Evolutionary conservation across 2,888 invertebrate genomes (phyloP).

Genomic region (Leptarthrus brevirostris): DNA sequence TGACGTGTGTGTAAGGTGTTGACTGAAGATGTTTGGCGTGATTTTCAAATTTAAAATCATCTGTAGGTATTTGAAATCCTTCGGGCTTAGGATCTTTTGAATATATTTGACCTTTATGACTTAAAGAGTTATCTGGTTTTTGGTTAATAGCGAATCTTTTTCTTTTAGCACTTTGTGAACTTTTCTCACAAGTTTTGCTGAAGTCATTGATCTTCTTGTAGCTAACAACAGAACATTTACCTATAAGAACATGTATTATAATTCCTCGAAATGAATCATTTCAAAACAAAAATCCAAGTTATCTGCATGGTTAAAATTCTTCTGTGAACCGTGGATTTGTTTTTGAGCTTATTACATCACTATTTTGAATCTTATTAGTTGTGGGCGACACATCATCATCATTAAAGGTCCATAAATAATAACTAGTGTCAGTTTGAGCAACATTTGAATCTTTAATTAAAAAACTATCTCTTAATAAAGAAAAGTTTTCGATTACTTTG

Average conservation of each 20-base stretch:
- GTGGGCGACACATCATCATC: not conserved
- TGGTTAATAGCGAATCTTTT: too few species aligned
- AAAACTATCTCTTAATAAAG: constrained; percentile 64
- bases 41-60: not conserved
- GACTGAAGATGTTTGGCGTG: not conserved
- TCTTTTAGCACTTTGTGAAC: too few species aligned
- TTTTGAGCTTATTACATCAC: too few species aligned
- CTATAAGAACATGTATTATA: too few species aligned
- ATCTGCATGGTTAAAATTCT: too few species aligned
- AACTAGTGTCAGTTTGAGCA: constrained; percentile 63
- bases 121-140: too few species aligned
- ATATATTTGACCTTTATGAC: not conserved
- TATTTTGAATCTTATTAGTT: not conserved
- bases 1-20: not conserved
- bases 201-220: too few species aligned
- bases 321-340: too few species aligned
- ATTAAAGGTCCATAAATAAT: not conserved
- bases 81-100: not conserved
- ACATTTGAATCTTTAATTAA: constrained; percentile 65
- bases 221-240: too few species aligned
- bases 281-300: too few species aligned
- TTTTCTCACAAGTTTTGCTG: not conserved
- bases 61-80: not conserved
- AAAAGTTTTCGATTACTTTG: constrained; percentile 63
- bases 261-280: too few species aligned